Evolutionary conservation across 64 coral and sea anemone species (phyloP), one percentile per base, ranked within the genome.

Genomic region (Astreopora myriophthalma): DNA sequence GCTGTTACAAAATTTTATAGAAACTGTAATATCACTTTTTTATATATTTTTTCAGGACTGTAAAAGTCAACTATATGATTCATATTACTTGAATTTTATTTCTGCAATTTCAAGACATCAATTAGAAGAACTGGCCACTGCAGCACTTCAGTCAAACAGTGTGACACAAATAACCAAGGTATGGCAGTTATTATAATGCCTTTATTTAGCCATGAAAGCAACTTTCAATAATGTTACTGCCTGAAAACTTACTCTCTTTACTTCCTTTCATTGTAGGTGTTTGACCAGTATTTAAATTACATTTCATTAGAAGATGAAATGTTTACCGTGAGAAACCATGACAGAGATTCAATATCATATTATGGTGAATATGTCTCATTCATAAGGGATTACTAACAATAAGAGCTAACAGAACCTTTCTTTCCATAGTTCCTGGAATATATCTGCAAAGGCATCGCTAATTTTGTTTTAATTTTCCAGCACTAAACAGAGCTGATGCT

Each of bases 251-350:
- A 64, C 1, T 34, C 9, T 36, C 40, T 14, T 16, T 12, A 67
- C 5, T 44, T 30, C n/a, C 71, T 48, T 85, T 70, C 67, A n/a
- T 33, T 22, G 5, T 9, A 98, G 96, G 90, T 99, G 52, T 99
- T 93, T 95, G 96, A 99, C 85, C 96, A 99, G 42, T 99, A 99
- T 83, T 85, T 99, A 48, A 99, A 99, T 73, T 99, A 93, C 90
- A 99, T 99, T 87, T 99, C 97, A 39, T 76, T 99, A 87, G 97
- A 99, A 87, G 97, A 99, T 91, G 94, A 99, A 86, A 99, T 99
- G 97, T 99, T 99, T 71, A 99, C 97, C 68, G 95, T 89, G 71
- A 86, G 97, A 88, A 95, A 93, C 35, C 97, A 99, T 88, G 94
- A 99, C 38, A 86, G 97, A 71, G 97, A 99, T 74, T 95, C 97